These are phyloP conservation scores for Syndactyla subalaris DNA, from an alignment of 2,797 vertebrate genomes.

Conservation along the genomic window DNA sequence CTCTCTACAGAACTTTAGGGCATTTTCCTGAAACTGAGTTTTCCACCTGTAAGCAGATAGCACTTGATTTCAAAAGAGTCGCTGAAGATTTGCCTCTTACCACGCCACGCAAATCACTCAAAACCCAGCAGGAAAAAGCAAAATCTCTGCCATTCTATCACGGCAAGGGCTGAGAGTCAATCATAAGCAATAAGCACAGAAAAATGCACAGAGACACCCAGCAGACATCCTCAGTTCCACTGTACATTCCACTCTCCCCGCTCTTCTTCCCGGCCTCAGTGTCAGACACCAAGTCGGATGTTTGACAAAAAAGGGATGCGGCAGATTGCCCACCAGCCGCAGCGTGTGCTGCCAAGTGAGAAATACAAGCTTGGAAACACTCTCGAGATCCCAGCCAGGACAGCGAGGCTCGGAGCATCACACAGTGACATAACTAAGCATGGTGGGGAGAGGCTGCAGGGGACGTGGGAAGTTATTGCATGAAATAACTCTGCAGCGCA, in stretches of 20 bases:
- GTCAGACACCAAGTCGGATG: constrained; percentile 40
- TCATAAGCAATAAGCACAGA: not conserved
- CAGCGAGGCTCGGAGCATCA: constrained; percentile 52
- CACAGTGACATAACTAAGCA: constrained; percentile 27
- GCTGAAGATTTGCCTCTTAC: not conserved
- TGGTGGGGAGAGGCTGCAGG: constrained; percentile 48
- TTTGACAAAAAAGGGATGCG: constrained; percentile 61
- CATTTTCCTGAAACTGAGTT: constrained; percentile 9
- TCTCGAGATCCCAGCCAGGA: constrained; percentile 64
- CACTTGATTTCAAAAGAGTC: not conserved
- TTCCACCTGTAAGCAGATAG: not conserved
- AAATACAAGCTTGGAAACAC: constrained; percentile 69
- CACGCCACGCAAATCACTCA: not conserved
- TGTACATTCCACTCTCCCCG: not conserved
- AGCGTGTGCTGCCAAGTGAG: constrained; percentile 59
- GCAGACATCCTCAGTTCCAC: not conserved
- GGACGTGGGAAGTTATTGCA: constrained; percentile 27
- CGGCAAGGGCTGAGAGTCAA: not conserved
- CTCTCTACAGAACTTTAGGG: not conserved
- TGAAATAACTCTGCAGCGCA: not conserved
- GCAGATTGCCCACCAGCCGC: constrained; percentile 48
- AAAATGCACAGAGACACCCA: not conserved
- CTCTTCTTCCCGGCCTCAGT: not conserved
- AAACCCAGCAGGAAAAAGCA: not conserved
- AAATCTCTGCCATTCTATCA: not conserved